A percentile compares a stretch with the other conserved stretches of the same genome.
These are phyloP conservation scores for Oxycera nigricornis DNA, from an alignment of 2,888 invertebrate species.

Conservation along the genomic window DNA sequence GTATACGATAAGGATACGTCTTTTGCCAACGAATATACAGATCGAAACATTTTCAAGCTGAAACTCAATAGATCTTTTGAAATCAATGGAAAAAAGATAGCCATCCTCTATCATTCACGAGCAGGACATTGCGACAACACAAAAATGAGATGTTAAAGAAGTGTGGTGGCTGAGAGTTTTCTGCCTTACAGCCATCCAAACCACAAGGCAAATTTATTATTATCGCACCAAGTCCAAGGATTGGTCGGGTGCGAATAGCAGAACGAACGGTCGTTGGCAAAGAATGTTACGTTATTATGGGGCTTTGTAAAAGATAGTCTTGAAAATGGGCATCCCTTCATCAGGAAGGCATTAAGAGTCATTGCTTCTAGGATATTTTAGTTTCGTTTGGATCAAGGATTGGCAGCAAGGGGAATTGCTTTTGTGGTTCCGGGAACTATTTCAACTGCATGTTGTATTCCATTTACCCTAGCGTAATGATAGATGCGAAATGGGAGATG, in stretches of 20 bases:
- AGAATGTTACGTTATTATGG: slow-evolving; percentile 37
- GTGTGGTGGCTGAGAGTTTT: neutral
- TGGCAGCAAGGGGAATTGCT: no score
- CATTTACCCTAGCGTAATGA: neutral
- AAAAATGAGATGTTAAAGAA: slow-evolving; percentile 41
- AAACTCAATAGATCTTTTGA: slow-evolving; percentile 30
- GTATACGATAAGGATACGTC: slow-evolving; percentile 27
- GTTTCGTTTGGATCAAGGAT: neutral
- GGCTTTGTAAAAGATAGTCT: slow-evolving; percentile 26
- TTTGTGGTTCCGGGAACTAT: no score
- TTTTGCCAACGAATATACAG: no score
- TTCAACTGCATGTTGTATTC: no score
- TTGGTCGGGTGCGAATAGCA: slow-evolving; percentile 1
- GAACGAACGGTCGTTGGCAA: slow-evolving; percentile 31
- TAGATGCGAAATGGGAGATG: neutral
- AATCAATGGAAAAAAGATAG: slow-evolving; percentile 26
- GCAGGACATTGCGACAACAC: slow-evolving; percentile 32
- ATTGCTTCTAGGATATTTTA: neutral
- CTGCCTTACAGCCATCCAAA: slow-evolving; percentile 40
- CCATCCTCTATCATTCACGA: neutral
- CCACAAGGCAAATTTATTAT: slow-evolving; percentile 44
- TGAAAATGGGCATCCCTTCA: slow-evolving; percentile 33
- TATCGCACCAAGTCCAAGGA: slow-evolving; percentile 23
- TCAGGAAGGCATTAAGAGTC: slow-evolving; percentile 6
- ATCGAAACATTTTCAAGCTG: slow-evolving; percentile 11